Evolutionary conservation across 2,888 invertebrate species (phyloP).

Genomic region (Drosophila algonquin): DNA sequence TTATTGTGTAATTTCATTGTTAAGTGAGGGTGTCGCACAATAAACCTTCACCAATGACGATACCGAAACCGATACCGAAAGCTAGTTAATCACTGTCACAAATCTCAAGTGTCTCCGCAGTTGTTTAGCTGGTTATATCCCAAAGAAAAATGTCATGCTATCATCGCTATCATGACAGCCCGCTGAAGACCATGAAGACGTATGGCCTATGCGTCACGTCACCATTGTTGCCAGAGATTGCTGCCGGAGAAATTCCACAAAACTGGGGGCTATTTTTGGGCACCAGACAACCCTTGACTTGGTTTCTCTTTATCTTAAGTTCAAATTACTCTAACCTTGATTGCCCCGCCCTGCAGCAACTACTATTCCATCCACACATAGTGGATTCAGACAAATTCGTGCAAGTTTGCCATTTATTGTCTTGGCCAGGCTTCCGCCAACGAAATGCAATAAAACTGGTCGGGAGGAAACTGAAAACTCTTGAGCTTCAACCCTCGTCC

Average conservation of each 20-base stretch:
- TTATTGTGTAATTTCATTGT: constrained; percentile 51
- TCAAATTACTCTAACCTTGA: constrained; percentile 19
- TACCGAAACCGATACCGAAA: not conserved
- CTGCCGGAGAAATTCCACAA: not conserved
- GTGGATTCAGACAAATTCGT: constrained; percentile 19
- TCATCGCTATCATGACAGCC: constrained; percentile 5
- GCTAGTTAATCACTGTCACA: constrained; percentile 65
- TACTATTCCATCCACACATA: no score
- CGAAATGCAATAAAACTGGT: constrained; percentile 47
- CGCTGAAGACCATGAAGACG: constrained; percentile 27
- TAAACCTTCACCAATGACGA: not conserved
- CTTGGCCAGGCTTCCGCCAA: constrained; percentile 49
- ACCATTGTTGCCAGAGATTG: not conserved
- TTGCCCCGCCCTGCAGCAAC: not conserved
- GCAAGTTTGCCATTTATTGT: constrained; percentile 57
- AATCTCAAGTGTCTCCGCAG: constrained; percentile 27
- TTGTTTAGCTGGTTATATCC: constrained; percentile 15
- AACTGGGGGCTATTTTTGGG: not conserved
- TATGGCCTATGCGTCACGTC: constrained; percentile 39
- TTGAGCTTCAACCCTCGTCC: constrained; percentile 22
- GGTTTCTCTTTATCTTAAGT: constrained; percentile 33
- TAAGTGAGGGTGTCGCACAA: constrained; percentile 2
- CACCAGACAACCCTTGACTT: constrained; percentile 25
- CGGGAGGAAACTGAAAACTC: constrained; percentile 42
- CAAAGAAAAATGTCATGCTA: constrained; percentile 5